phyloP scores from a whole-genome alignment of 2,888 invertebrate species.

The Galeopsomyia nigrocyanea region DNA sequence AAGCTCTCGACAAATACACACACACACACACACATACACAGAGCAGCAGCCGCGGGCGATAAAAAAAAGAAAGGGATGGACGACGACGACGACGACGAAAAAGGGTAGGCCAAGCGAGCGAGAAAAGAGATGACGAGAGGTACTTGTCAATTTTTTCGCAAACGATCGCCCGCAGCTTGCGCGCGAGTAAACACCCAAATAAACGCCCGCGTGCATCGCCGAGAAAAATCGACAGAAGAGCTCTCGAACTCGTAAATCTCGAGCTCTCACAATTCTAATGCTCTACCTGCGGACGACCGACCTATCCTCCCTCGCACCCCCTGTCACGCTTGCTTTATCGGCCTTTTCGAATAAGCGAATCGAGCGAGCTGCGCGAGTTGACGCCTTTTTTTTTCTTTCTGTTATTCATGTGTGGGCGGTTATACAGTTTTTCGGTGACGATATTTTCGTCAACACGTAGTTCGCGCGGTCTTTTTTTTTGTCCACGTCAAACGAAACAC shows the following conservation, averaged over 20 bases:
- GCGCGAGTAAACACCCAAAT: slow-evolving; percentile 32
- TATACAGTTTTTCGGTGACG: neutral
- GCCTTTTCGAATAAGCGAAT: slow-evolving; percentile 34
- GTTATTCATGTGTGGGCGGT: neutral
- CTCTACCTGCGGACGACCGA: neutral
- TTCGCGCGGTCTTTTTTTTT: too few species aligned
- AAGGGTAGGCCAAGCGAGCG: neutral
- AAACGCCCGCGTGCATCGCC: slow-evolving; percentile 1
- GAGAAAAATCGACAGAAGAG: neutral
- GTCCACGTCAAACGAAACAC: too few species aligned
- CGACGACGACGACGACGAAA: neutral
- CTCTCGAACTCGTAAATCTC: slow-evolving; percentile 30
- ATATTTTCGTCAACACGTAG: too few species aligned
- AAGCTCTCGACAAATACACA: slow-evolving; percentile 4
- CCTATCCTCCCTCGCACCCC: too few species aligned
- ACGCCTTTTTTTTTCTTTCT: neutral
- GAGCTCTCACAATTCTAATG: slow-evolving; percentile 18
- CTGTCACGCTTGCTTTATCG: slow-evolving; percentile 16
- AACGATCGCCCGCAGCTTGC: slow-evolving; percentile 22
- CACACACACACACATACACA: slow-evolving; percentile 6
- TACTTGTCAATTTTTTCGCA: slow-evolving; percentile 29
- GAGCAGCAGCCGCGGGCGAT: neutral
- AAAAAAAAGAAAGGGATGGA: neutral
- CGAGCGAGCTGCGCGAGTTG: neutral
- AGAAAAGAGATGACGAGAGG: neutral